Evolutionary conservation across 2,797 vertebrate genomes (phyloP), one percentile per base, ranked within the genome.

Genomic region (Pempheris klunzingeri): DNA sequence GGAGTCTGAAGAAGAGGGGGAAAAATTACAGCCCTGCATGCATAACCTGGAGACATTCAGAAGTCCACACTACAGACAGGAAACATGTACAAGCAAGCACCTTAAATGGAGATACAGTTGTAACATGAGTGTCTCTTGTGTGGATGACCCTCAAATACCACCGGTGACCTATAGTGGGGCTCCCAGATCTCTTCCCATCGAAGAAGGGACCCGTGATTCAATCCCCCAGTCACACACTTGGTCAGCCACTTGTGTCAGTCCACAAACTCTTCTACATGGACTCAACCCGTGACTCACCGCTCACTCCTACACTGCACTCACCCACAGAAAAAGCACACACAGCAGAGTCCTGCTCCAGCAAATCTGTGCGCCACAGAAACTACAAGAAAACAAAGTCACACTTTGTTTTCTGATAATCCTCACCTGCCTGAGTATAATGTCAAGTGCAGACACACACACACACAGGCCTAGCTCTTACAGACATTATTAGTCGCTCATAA

Each of bases 221-320:
- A 10, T 46, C 62, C 57, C 22, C 4, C 28, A 68, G 26, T 41
- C 66, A 43, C 24, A 38, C 65, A 53, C 7, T 20, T 17, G 34
- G 18, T 57, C 26, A 50, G 43, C 47, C 20, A 64, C 63, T 78
- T 74, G 71, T 81, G 75, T 77, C 68, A 32, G 43, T 80, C 60
- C 69, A 64, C 49, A 55, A 81, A 70, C 50, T 78, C 65, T 69
- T 53, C 74, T 39, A 15, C 67, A 78, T 61, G 59, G 71, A 85
- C 71, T 75, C 60, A 87, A 87, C 75, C 74, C 62, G 44, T 88
- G 91, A 93, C 81, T 90, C 90, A 86, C 60, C 0, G 26, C 78
- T 77, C 61, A 65, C 76, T 81, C 77, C 71, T 67, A 83, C 71
- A 62, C 72, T 59, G 54, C 73, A 74, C 73, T 76, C 52, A 26